Percentiles rank a stretch among this genome's conserved stretches.
phyloP scores from a whole-genome alignment of 2,113 vertebrate species.

The Thryonomys swinderianus region DNA sequence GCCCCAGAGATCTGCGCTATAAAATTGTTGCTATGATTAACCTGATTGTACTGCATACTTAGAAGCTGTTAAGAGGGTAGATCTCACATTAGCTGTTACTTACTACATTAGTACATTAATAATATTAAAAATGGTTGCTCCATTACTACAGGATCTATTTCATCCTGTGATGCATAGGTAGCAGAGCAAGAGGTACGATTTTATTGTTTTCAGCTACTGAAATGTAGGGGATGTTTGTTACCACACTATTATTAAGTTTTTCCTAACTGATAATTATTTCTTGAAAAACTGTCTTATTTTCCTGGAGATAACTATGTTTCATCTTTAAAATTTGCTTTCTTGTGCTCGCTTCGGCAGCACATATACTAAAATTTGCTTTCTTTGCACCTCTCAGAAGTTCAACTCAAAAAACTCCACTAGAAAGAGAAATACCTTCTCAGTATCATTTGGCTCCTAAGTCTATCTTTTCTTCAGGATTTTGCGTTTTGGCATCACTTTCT shows the following conservation, averaged over 20 bases:
- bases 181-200: neutral
- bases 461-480: neutral
- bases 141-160: too few species aligned
- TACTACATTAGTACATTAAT: neutral
- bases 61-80: neutral
- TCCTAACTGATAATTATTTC: neutral
- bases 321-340: neutral
- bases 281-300: neutral
- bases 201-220: neutral
- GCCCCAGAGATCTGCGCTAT: neutral
- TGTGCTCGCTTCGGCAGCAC: too few species aligned
- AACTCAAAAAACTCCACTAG: neutral
- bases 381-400: neutral
- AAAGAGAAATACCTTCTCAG: neutral
- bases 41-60: neutral
- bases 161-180: rapidly evolving
- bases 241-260: neutral
- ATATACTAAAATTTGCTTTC: slow-evolving; percentile 3
- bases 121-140: too few species aligned
- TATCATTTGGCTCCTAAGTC: neutral
- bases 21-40: neutral
- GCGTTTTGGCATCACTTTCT: neutral
- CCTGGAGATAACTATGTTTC: neutral
- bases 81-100: neutral
- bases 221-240: neutral